Evolutionary conservation across 1,140 invertebrate genomes (phyloP), one percentile per base, ranked within the genome.

Genomic region (Thaumetopoea pityocampa): DNA sequence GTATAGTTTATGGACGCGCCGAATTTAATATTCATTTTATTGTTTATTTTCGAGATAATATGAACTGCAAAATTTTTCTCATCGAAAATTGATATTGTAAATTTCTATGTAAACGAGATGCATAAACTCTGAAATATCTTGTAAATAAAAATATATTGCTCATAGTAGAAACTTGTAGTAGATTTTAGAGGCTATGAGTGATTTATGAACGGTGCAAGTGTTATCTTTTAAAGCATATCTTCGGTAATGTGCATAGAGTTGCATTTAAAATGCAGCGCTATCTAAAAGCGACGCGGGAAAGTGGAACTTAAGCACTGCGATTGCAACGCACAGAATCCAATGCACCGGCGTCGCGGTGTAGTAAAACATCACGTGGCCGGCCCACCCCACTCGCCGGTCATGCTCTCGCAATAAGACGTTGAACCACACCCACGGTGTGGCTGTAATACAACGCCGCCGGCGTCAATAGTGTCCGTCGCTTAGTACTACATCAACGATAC

Each of bases 301-400:
- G 28, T 45, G 9, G 35, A 24, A 33, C 33, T 49, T 51, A 55
- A 19, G 19, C 5, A 20, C 19, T 22, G 19, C 10, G 16, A 35
- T 10, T 58, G 44, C 51, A 58, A 34, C 36, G 59, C 37, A 45
- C 65, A 64, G 53, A 67, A 66, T 67, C 60, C 40, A 27, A 49
- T 63, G 58, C 60, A 56, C 23, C 46, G 33, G 7, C 15, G 24
- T 24, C 23, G 29, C 42, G 42, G 19, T 35, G 35, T 48, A 52
- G 60, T 60, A 63, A 66, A 57, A 55, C 22, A 66, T 67, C 64
- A 77, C 65, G 67, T 69, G 69, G 56, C 32, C 10, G 12, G 50
- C 46, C 51, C 37, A 42, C 55, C 40, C 45, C 19, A 30, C 32
- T 19, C 45, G 44, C 53, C 26, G 11, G 42, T 43, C 24, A 52